Evolutionary conservation across 2,888 invertebrate species (phyloP).

Genomic region (Pristionchus fissidentatus): DNA sequence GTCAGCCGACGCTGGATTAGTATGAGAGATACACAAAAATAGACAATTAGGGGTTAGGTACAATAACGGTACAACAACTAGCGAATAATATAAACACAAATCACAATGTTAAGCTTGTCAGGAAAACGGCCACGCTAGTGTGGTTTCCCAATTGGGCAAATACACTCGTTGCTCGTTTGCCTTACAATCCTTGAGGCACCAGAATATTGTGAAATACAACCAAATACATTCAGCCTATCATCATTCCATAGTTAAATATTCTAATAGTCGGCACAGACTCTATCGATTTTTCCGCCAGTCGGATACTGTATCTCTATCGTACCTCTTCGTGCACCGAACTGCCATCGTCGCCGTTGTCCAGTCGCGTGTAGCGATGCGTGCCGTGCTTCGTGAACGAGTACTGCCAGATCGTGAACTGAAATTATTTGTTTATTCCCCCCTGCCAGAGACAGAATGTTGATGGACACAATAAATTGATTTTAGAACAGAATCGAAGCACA

Average conservation of each 20-base stretch:
- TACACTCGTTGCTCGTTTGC: no score
- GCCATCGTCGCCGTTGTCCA: constrained; percentile 61
- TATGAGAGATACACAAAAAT: not conserved
- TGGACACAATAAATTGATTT: not conserved
- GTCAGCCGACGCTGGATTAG: constrained; percentile 7
- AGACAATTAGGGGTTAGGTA: not conserved
- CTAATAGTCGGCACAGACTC: not conserved
- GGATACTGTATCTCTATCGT: constrained; percentile 34
- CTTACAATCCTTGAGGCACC: no score
- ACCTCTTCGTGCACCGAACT: constrained; percentile 75
- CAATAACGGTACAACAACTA: not conserved
- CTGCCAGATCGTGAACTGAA: constrained; percentile 62
- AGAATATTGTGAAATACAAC: no score
- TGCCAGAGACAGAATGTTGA: not conserved
- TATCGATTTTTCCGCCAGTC: constrained; percentile 14
- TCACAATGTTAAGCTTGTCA: no score
- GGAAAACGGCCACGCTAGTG: no score
- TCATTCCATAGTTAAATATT: not conserved
- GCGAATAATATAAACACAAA: no score
- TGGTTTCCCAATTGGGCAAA: no score
- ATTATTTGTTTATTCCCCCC: not conserved
- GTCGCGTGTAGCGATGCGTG: constrained; percentile 57
- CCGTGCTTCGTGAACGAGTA: constrained; percentile 69
- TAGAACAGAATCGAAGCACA: no score
- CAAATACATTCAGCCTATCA: not conserved